Base-by-base conservation (phyloP, 2,797 vertebrate genomes). In the Gymnothorax javanicus region DNA sequence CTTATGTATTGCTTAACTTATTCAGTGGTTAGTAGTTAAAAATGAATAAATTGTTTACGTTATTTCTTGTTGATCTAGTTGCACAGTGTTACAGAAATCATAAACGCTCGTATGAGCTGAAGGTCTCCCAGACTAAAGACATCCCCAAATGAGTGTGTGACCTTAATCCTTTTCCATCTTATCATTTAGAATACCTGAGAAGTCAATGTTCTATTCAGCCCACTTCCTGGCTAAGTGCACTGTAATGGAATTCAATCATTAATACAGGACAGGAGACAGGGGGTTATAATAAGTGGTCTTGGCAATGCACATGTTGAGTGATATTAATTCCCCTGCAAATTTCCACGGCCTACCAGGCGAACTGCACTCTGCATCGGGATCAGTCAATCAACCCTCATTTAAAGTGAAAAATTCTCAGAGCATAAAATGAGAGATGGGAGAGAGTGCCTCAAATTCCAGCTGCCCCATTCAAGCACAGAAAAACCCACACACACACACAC, bases 141-240 rank as follows among this genome's bases (percentile, higher is more conserved):
- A 62, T 20, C 60, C 13, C 2, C 60, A 15, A 56, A 82, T 56
- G 57, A 11, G 4, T 58, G 81, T 59, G 33, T 8, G 52, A 27
- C 81, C 81, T 59, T 33, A 83, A 83, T 83, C 81, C n/a, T 59
- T 58, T 75, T 27, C 85, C 54, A 84, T 75, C 43, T 88, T 85
- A 85, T 87, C 87, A 84, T 89, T 85, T 85, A 52, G 15, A 85
- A 81, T 87, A 89, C 82, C 85, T 89, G 84, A 83, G 50, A 20
- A 84, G 84, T 84, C 83, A 57, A 87, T 90, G 88, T 89, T 89
- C 88, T 89, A 89, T 91, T 90, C 85, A 88, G 69, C 64, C 87
- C 52, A 64, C 79, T 88, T 75, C 67, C 83, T 13, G 33, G 33
- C 58, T 33, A 15, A 12, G 82, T 77, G 87, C 83, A 87, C 82